Evolutionary conservation across 2,797 vertebrate genomes (phyloP).

Genomic region (Tangara arthus): DNA sequence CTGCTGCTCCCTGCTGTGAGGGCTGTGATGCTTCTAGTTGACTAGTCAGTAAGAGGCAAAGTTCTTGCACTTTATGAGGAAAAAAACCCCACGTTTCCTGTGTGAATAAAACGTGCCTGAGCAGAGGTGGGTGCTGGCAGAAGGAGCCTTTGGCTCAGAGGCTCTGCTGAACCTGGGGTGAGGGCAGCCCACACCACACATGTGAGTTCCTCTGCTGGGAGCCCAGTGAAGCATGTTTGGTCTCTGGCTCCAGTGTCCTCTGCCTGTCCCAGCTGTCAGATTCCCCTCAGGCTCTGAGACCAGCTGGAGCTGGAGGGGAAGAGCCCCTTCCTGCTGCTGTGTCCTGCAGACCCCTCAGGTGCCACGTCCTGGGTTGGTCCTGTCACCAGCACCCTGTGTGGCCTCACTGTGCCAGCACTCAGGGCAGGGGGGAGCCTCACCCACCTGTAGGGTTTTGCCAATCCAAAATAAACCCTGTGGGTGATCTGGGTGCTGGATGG

Average conservation of each 20-base stretch:
- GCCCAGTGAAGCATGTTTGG: not conserved
- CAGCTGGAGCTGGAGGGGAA: not conserved
- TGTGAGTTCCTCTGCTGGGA: not conserved
- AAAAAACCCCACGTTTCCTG: not conserved
- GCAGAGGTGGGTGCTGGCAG: not conserved
- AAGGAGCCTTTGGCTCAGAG: not conserved
- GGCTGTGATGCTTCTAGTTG: constrained; percentile 27
- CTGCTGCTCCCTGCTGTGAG: not conserved
- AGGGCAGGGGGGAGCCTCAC: not conserved
- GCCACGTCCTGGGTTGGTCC: not conserved
- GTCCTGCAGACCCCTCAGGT: not conserved
- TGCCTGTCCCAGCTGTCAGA: not conserved
- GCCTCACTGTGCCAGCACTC: not conserved
- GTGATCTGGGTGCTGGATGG: not conserved
- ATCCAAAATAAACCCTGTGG: not conserved
- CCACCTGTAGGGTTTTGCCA: not conserved
- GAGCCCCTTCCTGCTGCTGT: not conserved
- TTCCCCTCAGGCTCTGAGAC: not conserved
- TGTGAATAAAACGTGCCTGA: not conserved
- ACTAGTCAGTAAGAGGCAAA: not conserved
- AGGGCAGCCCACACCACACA: not conserved
- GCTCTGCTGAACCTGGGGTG: accelerated
- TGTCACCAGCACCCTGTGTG: not conserved
- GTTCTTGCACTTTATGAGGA: constrained; percentile 47
- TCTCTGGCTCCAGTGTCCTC: not conserved